phyloP scores from a whole-genome alignment of 2,888 invertebrate species.

The Rapana venosa region DNA sequence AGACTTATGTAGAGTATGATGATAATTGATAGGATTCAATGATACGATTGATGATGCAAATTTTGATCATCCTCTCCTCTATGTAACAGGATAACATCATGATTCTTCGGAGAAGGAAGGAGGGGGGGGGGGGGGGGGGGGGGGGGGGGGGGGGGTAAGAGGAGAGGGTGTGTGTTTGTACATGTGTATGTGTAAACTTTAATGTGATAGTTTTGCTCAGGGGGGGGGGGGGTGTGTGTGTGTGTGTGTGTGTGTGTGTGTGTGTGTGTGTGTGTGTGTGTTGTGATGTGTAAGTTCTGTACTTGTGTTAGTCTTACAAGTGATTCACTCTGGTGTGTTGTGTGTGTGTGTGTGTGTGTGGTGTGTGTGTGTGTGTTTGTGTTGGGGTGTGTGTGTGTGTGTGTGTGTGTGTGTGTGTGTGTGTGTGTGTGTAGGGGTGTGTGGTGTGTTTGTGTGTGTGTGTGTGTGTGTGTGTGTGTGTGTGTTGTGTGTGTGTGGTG shows the following conservation, averaged over 20 bases:
- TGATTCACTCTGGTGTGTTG: background rate
- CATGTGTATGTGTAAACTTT: too few relatives aligned
- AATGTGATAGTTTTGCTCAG: too few relatives aligned
- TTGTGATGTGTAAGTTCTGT: background rate
- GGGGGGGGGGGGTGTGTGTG: background rate
- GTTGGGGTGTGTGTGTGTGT: background rate
- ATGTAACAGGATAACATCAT: too few relatives aligned
- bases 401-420: constrained; percentile 2
- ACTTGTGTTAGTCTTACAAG: background rate
- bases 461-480: constrained; percentile 18
- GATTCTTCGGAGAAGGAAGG: too few relatives aligned
- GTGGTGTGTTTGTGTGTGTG: background rate
- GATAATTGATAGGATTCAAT: too few relatives aligned
- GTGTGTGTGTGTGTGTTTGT: background rate
- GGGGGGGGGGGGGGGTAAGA: too few relatives aligned
- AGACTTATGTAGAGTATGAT: too few relatives aligned
- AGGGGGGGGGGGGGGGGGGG: too few relatives aligned
- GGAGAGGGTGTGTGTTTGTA: too few relatives aligned
- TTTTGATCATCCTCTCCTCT: too few relatives aligned
- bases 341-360: constrained; percentile 16
- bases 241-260: too few relatives aligned
- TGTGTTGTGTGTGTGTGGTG: constrained; percentile 7
- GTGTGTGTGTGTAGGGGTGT: background rate
- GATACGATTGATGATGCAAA: too few relatives aligned
- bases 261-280: background rate